Evolutionary conservation across 2,888 invertebrate species (phyloP).

Genomic region (Timema cristinae): DNA sequence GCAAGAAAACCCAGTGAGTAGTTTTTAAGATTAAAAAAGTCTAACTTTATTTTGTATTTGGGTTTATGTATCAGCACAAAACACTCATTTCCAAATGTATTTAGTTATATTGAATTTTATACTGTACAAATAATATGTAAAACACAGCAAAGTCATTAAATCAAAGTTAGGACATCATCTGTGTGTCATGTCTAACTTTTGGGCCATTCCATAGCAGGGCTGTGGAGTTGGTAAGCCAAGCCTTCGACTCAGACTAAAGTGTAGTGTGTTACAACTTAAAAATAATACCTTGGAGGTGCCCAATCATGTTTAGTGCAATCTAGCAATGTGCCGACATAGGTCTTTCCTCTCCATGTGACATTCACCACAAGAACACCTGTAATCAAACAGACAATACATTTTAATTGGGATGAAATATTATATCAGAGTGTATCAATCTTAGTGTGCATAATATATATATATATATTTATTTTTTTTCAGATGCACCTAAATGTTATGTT

Average conservation of each 20-base stretch:
- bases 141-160: not conserved
- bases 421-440: too few relatives aligned
- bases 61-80: too few relatives aligned
- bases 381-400: slow-evolving; percentile 33
- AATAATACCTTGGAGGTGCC: slow-evolving; percentile 83
- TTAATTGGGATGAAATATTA: too few relatives aligned
- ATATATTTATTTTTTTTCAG: too few relatives aligned
- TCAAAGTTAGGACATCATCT: not conserved
- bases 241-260: slow-evolving; percentile 35
- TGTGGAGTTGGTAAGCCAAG: not conserved
- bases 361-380: slow-evolving; percentile 94
- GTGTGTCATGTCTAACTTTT: not conserved
- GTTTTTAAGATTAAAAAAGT: too few relatives aligned
- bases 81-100: too few relatives aligned
- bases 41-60: too few relatives aligned
- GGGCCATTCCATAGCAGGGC: not conserved
- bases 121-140: not conserved
- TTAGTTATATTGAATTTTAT: too few relatives aligned
- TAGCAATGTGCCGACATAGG: slow-evolving; percentile 93
- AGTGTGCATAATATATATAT: too few relatives aligned
- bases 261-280: not conserved
- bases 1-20: too few relatives aligned
- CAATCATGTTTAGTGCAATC: slow-evolving; percentile 98
- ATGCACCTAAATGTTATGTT: too few relatives aligned
- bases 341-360: slow-evolving; percentile 98